Evolutionary conservation across 1,140 invertebrate species (phyloP).

Genomic region (Lysiphlebus fabarum): DNA sequence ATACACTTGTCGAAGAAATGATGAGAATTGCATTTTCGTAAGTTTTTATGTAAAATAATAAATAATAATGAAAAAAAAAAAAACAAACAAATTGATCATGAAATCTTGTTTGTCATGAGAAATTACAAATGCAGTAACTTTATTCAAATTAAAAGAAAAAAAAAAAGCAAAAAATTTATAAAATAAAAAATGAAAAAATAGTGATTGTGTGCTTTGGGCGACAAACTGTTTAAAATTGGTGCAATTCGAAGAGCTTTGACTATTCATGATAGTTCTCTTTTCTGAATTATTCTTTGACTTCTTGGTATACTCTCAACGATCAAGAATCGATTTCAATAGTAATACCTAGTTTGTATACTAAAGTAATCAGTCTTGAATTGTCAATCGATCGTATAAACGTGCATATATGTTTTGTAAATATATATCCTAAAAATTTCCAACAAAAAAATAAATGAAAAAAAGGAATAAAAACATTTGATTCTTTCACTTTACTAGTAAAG

Average conservation of each 20-base stretch:
- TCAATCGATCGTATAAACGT: constrained; percentile 8
- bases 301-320: constrained; percentile 4
- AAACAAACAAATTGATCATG: neutral
- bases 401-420: too few species aligned
- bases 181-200: neutral
- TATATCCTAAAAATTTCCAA: too few species aligned
- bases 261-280: constrained; percentile 15
- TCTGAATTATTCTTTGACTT: too few species aligned
- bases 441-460: neutral
- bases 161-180: neutral
- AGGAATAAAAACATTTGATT: neutral
- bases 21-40: constrained; percentile 68
- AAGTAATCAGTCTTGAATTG: constrained; percentile 24
- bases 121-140: neutral
- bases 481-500: neutral
- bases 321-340: constrained; percentile 25
- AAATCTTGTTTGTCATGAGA: neutral
- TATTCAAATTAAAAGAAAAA: constrained; percentile 10
- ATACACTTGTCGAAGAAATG: constrained; percentile 69
- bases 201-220: constrained; percentile 7
- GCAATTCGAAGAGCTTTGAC: constrained; percentile 15
- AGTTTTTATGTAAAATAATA: constrained; percentile 38
- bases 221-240: constrained; percentile 28
- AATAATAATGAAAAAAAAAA: neutral
- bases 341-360: constrained; percentile 18